These are phyloP conservation scores for Ptilodon capucinus DNA, from an alignment of 2,888 invertebrate species.

Conservation along the genomic window DNA sequence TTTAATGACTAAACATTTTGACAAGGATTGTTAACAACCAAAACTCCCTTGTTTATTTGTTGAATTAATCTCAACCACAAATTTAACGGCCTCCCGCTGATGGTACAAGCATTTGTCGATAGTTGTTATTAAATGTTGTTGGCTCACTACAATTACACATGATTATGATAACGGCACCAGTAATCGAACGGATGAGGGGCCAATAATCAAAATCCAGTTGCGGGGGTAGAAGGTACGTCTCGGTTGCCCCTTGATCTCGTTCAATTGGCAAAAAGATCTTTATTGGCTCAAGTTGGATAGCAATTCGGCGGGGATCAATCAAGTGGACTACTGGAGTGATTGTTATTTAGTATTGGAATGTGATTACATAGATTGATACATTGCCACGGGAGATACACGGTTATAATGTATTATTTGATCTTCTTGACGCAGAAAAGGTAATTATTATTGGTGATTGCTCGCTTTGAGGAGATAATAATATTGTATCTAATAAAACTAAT, in stretches of 20 bases:
- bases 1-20: no score
- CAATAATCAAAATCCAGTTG: constrained; percentile 42
- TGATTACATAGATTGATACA: constrained; percentile 42
- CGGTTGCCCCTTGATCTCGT: constrained; percentile 51
- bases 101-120: background rate
- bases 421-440: constrained; percentile 4
- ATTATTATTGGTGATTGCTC: background rate
- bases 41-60: background rate
- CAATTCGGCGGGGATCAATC: constrained; percentile 59
- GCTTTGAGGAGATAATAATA: background rate
- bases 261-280: constrained; percentile 71
- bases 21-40: no score
- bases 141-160: constrained; percentile 6
- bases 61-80: no score
- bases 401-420: constrained; percentile 15
- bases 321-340: constrained; percentile 56
- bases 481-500: background rate
- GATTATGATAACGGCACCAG: constrained; percentile 3
- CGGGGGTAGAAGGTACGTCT: constrained; percentile 53
- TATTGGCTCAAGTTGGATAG: constrained; percentile 65
- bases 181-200: constrained; percentile 3
- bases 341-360: constrained; percentile 47
- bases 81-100: background rate
- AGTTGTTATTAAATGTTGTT: constrained; percentile 6
- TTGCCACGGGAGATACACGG: constrained; percentile 16